Evolutionary conservation across 2,888 invertebrate species (phyloP).

Genomic region (Ectemnius continuus): DNA sequence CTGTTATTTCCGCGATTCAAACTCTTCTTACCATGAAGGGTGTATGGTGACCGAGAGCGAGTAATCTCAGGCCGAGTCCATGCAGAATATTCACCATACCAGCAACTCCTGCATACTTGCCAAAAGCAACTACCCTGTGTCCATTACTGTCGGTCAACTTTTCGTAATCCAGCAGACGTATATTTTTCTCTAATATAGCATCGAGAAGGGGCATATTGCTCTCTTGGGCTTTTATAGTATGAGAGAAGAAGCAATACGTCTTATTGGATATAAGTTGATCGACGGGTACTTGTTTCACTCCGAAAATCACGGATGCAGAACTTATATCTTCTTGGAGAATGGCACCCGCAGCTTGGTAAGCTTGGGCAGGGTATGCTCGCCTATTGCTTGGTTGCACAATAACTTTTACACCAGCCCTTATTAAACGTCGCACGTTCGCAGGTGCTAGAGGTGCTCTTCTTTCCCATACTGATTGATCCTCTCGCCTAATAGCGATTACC

Average conservation of each 20-base stretch:
- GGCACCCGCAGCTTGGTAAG: conserved; percentile 95
- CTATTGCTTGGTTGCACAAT: conserved; percentile 99
- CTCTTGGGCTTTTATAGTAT: conserved; percentile 99
- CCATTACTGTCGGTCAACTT: conserved; percentile 94
- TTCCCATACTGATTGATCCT: conserved; percentile 98
- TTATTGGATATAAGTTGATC: conserved; percentile 96
- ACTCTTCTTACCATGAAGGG: conserved; percentile 92
- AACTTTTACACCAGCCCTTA: conserved; percentile 93
- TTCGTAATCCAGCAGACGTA: conserved; percentile 98
- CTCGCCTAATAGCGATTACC: conserved; percentile 91
- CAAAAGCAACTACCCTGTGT: conserved; percentile 97
- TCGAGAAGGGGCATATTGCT: conserved; percentile 98
- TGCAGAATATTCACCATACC: conserved; percentile 99
- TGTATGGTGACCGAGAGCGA: conserved; percentile 98
- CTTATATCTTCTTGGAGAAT: conserved; percentile 96
- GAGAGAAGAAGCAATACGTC: conserved; percentile 99
- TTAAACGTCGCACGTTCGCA: conserved; percentile 91
- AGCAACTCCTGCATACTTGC: conserved; percentile 98
- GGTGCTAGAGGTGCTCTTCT: conserved; percentile 97
- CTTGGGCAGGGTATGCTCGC: conserved; percentile 98
- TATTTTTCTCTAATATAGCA: conserved; percentile 97
- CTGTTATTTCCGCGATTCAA: not conserved
- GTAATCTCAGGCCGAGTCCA: conserved; percentile 93
- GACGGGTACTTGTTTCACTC: conserved; percentile 97
- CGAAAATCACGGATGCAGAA: conserved; percentile 97